Percentiles rank a stretch among this genome's conserved stretches.
Evolutionary conservation across 2,888 invertebrate genomes (phyloP).

Genomic region (Drosophila ochracea): DNA sequence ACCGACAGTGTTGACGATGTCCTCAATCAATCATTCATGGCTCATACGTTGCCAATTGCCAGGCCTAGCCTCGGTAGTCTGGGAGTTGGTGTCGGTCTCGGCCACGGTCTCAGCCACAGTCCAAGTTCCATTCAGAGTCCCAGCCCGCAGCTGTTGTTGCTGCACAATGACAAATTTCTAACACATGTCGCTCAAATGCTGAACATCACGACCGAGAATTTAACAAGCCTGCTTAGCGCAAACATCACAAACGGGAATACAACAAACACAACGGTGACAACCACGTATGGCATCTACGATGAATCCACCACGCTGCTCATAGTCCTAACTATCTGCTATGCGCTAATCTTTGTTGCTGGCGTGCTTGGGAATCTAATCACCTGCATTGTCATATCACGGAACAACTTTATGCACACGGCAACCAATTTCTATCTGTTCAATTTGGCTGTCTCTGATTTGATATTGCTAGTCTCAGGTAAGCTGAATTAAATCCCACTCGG

Average conservation of each 20-base stretch:
- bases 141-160: constrained; percentile 68
- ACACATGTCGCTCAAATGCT: constrained; percentile 82
- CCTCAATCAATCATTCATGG: constrained; percentile 76
- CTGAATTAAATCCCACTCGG: background rate
- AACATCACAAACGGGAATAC: constrained; percentile 46
- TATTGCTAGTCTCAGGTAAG: constrained; percentile 91
- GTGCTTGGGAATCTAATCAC: constrained; percentile 93
- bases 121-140: constrained; percentile 11
- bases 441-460: constrained; percentile 93
- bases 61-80: background rate
- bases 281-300: constrained; percentile 19
- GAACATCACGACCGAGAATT: constrained; percentile 82
- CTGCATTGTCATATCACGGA: constrained; percentile 92
- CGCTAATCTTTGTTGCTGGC: constrained; percentile 88
- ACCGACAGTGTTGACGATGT: constrained; percentile 65
- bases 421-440: constrained; percentile 94
- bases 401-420: constrained; percentile 93
- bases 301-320: constrained; percentile 73
- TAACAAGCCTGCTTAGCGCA: constrained; percentile 70
- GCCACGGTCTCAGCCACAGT: background rate
- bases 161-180: constrained; percentile 82
- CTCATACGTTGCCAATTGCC: constrained; percentile 63
- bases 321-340: constrained; percentile 90
- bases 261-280: constrained; percentile 13
- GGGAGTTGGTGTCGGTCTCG: constrained; percentile 1